Base-by-base conservation (phyloP, 92 coral and sea anemone species). In the Diadumene lineata region DNA sequence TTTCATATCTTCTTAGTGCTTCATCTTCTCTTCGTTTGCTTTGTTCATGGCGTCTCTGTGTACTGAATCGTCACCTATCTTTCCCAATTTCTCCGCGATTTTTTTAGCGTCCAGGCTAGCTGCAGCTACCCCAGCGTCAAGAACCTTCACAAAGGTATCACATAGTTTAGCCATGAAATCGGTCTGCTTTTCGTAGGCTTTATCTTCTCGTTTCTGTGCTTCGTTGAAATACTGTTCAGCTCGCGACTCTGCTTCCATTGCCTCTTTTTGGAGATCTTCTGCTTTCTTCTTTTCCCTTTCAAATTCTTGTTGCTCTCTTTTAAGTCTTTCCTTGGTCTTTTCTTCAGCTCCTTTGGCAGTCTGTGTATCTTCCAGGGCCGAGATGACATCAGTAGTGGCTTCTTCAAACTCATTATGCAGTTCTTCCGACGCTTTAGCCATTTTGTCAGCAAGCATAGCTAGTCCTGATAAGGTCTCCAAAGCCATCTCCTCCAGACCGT, bases 401-500 rank as follows among this genome's bases (percentile, higher is more conserved):
- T 30, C 53, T 26, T 86, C 90, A 51, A 86, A 76, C 60, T 86
- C 87, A 63, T 46, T 72, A 72, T 56, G 87, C 64, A 86, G 46
- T 17, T 86, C 87, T 9, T 82, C 81, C 22, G 90, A 87, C 1
- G 90, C 90, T 61, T 72, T 63, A n/a, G 90, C 83, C 87, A 81
- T 81, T 11, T 63, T 77, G 30, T 57, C 69, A 30, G 90, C 87
- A 31, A 81, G 53, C 34, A 24, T 61, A 21, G 82, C 60, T 69
- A 81, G 69, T 1, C 58, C 66, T 15, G 87, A 82, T 34, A 86
- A 82, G 15, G 79, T 82, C 50, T 75, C 90, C 21, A 86, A 68
- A 24, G 90, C 90, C 90, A 86, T 82, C 68, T 81, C 86, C 60
- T 85, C 90, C 24, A 80, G 53, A 31, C 90, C 90, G 57, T 85